phyloP scores from a whole-genome alignment of 1,140 invertebrate genomes.

The Magallana gigas region DNA sequence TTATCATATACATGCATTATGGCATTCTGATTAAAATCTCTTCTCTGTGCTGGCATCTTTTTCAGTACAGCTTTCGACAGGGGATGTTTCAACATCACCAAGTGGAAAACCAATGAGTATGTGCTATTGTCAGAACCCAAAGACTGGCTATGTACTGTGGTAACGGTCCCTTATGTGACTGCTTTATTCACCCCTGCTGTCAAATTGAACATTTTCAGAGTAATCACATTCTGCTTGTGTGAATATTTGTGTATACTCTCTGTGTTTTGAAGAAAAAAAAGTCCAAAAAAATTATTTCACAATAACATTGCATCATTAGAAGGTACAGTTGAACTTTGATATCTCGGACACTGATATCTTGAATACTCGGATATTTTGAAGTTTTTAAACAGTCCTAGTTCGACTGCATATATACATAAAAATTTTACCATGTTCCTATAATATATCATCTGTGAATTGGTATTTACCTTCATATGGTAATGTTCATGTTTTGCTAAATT shows the following conservation, averaged over 20 bases:
- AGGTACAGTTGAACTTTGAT: too few species aligned
- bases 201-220: background rate
- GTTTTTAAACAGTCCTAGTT: too few species aligned
- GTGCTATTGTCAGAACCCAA: slow-evolving; percentile 21
- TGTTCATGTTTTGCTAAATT: too few species aligned
- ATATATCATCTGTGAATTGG: too few species aligned
- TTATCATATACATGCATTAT: background rate
- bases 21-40: too few species aligned
- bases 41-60: slow-evolving; percentile 24
- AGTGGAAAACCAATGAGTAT: slow-evolving; percentile 42
- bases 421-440: too few species aligned
- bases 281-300: too few species aligned
- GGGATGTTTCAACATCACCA: slow-evolving; percentile 27
- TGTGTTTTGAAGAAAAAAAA: background rate
- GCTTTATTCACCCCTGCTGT: background rate
- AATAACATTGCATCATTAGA: too few species aligned
- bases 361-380: too few species aligned
- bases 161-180: background rate
- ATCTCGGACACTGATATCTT: too few species aligned
- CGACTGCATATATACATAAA: too few species aligned
- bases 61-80: slow-evolving; percentile 40
- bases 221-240: background rate
- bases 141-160: slow-evolving; percentile 34
- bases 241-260: background rate
- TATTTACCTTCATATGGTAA: too few species aligned